Evolutionary conservation across 2,888 invertebrate species (phyloP).

Genomic region (Priocnemis perturbator): DNA sequence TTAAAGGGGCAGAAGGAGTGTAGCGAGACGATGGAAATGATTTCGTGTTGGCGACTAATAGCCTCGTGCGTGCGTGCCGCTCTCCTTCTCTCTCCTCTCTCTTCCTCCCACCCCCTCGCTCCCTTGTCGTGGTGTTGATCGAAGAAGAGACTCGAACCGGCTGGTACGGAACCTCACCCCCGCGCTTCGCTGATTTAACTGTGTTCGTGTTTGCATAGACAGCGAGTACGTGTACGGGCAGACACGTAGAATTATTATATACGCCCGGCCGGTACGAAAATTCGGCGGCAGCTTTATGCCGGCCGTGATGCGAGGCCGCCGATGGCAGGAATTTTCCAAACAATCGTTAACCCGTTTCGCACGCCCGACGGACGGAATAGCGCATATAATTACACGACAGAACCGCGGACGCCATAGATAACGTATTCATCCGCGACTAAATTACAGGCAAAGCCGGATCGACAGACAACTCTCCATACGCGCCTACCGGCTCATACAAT

Average conservation of each 20-base stretch:
- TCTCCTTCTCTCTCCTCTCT: background rate
- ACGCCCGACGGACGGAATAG: too few relatives aligned
- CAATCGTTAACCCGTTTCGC: too few relatives aligned
- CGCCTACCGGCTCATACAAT: too few relatives aligned
- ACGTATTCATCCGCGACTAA: too few relatives aligned
- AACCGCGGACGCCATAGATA: too few relatives aligned
- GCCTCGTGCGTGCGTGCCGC: constrained; percentile 53
- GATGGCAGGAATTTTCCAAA: too few relatives aligned
- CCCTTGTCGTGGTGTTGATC: constrained; percentile 21
- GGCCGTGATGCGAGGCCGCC: too few relatives aligned
- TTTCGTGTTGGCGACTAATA: constrained; percentile 48
- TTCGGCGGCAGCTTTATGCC: too few relatives aligned
- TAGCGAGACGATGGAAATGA: constrained; percentile 25
- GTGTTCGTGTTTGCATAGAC: background rate
- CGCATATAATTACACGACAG: too few relatives aligned
- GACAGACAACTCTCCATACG: too few relatives aligned
- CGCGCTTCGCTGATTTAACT: background rate
- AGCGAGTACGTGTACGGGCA: background rate
- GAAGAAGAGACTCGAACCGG: constrained; percentile 47
- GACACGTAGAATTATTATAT: constrained; percentile 6
- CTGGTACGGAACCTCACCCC: constrained; percentile 54
- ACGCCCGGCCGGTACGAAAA: too few relatives aligned
- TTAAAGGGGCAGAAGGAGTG: constrained; percentile 17
- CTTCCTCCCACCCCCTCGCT: background rate
- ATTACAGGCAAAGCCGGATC: too few relatives aligned